phyloP scores from a whole-genome alignment of 2,113 vertebrate genomes.

The Pseudolaguvia tuberculata region DNA sequence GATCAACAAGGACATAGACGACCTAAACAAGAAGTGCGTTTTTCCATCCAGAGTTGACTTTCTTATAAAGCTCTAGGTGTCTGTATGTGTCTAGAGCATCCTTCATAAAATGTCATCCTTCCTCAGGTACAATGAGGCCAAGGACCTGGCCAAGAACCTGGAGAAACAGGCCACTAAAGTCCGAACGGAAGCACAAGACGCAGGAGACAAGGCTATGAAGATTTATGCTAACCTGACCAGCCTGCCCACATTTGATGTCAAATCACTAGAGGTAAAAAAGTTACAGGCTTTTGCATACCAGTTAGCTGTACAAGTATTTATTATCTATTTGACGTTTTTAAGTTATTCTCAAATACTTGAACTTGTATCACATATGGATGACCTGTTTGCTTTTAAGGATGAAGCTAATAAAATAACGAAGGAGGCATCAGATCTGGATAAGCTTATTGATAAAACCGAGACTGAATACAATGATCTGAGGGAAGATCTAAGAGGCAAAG shows the following conservation, averaged over 20 bases:
- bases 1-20: conserved; percentile 80
- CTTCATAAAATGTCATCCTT: not conserved
- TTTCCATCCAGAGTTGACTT: not conserved
- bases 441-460: conserved; percentile 83
- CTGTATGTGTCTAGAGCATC: not conserved
- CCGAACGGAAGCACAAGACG: conserved; percentile 81
- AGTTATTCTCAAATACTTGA: no score
- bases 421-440: conserved; percentile 84
- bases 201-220: conserved; percentile 81
- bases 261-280: conserved; percentile 74
- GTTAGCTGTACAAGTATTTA: no score
- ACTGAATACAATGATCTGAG: conserved; percentile 87
- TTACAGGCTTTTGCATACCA: no score
- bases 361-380: not conserved
- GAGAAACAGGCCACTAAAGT: conserved; percentile 87
- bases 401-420: conserved; percentile 90
- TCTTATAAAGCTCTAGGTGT: no score
- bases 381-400: conserved; percentile 64
- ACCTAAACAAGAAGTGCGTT: conserved; percentile 90
- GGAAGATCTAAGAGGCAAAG: conserved; percentile 87
- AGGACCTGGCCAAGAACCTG: conserved; percentile 84
- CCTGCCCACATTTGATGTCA: conserved; percentile 76
- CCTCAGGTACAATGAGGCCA: conserved; percentile 84
- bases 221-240: conserved; percentile 89
- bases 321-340: no score